Percentiles rank a stretch among this genome's conserved stretches.
phyloP scores from a whole-genome alignment of 2,797 vertebrate genomes.

The Xenopus petersii region DNA sequence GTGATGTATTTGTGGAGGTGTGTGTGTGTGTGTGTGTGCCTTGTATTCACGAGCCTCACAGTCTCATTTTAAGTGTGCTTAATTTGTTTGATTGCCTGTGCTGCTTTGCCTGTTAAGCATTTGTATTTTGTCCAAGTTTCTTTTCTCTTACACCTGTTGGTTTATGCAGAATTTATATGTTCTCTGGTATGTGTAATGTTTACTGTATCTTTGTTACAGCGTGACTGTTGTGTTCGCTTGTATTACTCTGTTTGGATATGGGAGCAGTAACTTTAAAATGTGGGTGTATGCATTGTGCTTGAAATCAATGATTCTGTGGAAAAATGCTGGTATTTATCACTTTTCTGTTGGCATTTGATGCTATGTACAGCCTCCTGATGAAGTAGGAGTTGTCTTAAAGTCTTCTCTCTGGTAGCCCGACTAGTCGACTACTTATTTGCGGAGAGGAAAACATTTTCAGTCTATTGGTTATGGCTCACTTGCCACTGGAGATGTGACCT shows the following conservation, averaged over 20 bases:
- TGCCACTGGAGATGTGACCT: too few relatives aligned
- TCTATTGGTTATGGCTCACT: too few relatives aligned
- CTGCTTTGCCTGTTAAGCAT: neutral
- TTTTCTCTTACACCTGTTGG: slow-evolving; percentile 9
- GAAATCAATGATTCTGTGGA: neutral
- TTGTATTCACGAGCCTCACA: neutral
- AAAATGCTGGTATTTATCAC: slow-evolving; percentile 43
- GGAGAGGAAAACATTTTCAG: neutral
- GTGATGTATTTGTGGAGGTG: slow-evolving; percentile 1
- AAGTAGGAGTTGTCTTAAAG: slow-evolving; percentile 14
- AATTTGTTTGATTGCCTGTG: neutral
- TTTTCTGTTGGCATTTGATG: slow-evolving; percentile 29
- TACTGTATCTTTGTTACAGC: neutral
- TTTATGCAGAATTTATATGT: slow-evolving; percentile 25
- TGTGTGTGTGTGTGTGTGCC: neutral
- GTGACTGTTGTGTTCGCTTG: neutral
- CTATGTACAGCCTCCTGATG: slow-evolving; percentile 4
- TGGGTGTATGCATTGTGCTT: slow-evolving; percentile 15
- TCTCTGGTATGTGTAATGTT: neutral
- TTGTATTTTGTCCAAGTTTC: slow-evolving; percentile 5
- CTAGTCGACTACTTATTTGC: neutral
- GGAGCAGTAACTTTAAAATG: slow-evolving; percentile 18
- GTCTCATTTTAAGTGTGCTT: neutral
- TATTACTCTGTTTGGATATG: slow-evolving; percentile 24
- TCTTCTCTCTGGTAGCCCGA: neutral